Evolutionary conservation across 2,797 vertebrate species (phyloP), one percentile per base, ranked within the genome.

Genomic region (Meriones psammophilus): DNA sequence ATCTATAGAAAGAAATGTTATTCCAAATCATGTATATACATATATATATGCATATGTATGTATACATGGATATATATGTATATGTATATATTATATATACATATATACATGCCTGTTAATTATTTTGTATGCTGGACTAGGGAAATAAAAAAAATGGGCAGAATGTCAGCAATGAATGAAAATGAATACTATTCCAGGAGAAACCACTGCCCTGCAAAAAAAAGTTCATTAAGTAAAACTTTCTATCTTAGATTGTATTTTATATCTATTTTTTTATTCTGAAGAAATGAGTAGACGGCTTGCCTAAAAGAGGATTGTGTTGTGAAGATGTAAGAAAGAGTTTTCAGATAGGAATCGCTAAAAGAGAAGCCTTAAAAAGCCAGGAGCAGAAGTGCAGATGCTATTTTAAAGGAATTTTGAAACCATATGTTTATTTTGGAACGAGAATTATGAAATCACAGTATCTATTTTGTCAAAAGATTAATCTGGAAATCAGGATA

Each of bases 401-500:
- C 14, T 76, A 92, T 95, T 92, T 94, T 86, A 62, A 71, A 89
- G 85, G 4, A 81, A 76, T 54, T 56, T 94, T 94, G 50, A 76
- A 94, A 58, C 60, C 74, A 92, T 87, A 95, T 46, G 42, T 71
- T 86, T 95, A 86, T 36, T 87, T 76, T 22, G 28, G 14, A 69
- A 91, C 86, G n/a, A 69, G 66, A 92, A 14, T 50, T 86, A 77
- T n/a, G 86, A 89, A 86, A 89, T 91, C 58, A 20, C 36, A 85
- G 39, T 81, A 36, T 89, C 66, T 58, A 79, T 92, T 95, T 64
- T 78, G 42, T 84, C 33, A 77, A 46, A 91, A 88, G 78, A 86
- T 95, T 94, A 76, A 87, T 92, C 74, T 89, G 50, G 30, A 88
- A 91, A 60, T 80, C 33, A 42, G n/a, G n/a, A 69, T 33, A 74